Percentiles rank a stretch among this genome's conserved stretches.
Evolutionary conservation across 2,797 vertebrate genomes (phyloP).

Genomic region (Arremon brunneinucha): DNA sequence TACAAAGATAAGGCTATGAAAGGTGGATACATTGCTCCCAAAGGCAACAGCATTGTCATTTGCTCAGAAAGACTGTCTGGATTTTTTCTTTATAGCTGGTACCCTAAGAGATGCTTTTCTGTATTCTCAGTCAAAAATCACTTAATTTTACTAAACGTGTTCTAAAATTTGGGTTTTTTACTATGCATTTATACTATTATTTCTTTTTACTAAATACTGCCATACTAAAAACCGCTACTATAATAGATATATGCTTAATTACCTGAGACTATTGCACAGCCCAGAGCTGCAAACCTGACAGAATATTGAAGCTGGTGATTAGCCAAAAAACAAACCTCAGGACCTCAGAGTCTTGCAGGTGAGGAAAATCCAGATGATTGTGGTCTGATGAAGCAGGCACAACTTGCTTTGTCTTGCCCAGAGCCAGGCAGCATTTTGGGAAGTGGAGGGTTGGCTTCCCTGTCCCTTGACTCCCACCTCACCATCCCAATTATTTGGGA

Average conservation of each 20-base stretch:
- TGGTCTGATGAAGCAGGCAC: accelerated
- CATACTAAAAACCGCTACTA: not conserved
- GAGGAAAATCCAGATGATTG: not conserved
- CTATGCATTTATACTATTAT: accelerated
- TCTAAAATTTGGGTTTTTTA: not conserved
- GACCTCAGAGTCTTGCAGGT: accelerated
- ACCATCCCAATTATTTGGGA: not conserved
- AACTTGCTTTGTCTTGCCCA: accelerated
- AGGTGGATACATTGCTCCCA: not conserved
- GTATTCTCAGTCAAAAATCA: not conserved
- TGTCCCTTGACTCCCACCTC: not conserved
- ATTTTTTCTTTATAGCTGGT: not conserved
- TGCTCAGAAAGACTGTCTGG: accelerated
- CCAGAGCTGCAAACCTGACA: not conserved
- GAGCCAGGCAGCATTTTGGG: not conserved
- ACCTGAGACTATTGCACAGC: not conserved
- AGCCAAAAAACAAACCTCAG: not conserved
- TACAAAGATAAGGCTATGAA: not conserved
- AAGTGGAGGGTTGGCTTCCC: accelerated
- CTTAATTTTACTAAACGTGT: not conserved
- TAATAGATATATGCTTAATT: not conserved
- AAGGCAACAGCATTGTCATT: not conserved
- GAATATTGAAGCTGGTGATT: not conserved
- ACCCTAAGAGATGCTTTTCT: not conserved
- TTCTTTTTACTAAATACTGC: not conserved